These are phyloP conservation scores for Cervus canadensis DNA, from an alignment of 2,113 vertebrate species.

Conservation along the genomic window DNA sequence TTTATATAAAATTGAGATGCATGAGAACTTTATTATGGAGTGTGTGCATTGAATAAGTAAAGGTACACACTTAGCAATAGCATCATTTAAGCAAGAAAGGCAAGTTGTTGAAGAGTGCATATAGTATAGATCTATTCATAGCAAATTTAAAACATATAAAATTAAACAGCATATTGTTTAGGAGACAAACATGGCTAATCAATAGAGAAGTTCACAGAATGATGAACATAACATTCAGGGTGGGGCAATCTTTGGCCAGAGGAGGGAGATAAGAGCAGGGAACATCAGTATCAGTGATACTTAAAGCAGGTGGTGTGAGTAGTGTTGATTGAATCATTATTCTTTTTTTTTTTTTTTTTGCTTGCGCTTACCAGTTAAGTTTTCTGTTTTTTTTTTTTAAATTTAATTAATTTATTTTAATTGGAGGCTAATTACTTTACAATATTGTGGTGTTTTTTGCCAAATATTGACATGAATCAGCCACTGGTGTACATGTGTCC, in stretches of 20 bases:
- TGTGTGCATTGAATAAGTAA: neutral
- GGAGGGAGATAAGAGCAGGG: neutral
- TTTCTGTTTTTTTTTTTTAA: neutral
- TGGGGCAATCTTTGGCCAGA: neutral
- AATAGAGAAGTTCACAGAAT: neutral
- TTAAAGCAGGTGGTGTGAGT: neutral
- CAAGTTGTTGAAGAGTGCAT: neutral
- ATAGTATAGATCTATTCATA: neutral
- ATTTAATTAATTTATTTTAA: neutral
- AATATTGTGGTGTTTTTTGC: neutral
- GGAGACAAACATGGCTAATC: neutral
- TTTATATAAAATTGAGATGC: neutral
- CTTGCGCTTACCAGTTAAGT: neutral
- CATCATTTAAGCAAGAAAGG: neutral
- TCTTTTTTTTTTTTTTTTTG: neutral
- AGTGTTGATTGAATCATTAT: neutral
- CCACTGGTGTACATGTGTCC: neutral
- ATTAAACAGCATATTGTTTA: neutral
- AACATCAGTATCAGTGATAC: neutral
- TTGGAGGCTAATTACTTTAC: neutral
- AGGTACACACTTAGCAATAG: neutral
- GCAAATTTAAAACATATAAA: neutral
- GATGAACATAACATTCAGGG: neutral
- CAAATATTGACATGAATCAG: neutral
- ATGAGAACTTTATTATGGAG: neutral